Evolutionary conservation across 2,113 vertebrate genomes (phyloP).

Genomic region (Protobothrops mucrosquamatus): DNA sequence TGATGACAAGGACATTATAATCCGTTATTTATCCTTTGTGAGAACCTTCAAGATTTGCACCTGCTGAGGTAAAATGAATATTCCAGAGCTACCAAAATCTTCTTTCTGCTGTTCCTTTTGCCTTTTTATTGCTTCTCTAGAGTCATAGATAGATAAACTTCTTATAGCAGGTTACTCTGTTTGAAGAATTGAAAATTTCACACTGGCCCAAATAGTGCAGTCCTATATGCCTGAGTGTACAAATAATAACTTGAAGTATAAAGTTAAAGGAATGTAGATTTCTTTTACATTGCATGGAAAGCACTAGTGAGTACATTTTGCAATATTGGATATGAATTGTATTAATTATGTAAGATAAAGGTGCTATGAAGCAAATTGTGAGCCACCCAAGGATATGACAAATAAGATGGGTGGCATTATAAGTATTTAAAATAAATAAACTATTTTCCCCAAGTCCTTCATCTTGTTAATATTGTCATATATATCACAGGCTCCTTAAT

Average conservation of each 20-base stretch:
- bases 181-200: background rate
- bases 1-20: background rate
- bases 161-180: background rate
- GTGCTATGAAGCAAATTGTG: background rate
- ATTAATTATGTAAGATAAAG: background rate
- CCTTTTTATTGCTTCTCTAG: background rate
- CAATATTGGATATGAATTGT: background rate
- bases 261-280: background rate
- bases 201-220: background rate
- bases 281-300: background rate
- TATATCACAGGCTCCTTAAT: constrained; percentile 64
- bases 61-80: background rate
- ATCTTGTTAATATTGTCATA: constrained; percentile 47
- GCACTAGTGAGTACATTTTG: background rate
- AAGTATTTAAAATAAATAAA: background rate
- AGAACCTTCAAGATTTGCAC: background rate
- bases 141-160: background rate
- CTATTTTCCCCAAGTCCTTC: constrained; percentile 14
- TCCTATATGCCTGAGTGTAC: background rate
- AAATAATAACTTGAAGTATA: background rate
- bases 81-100: background rate
- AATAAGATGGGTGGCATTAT: background rate
- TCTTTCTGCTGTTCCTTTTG: background rate
- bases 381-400: background rate
- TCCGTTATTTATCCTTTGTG: background rate